Base-by-base conservation (phyloP, 2,113 vertebrate genomes). In the Anseranas semipalmata region DNA sequence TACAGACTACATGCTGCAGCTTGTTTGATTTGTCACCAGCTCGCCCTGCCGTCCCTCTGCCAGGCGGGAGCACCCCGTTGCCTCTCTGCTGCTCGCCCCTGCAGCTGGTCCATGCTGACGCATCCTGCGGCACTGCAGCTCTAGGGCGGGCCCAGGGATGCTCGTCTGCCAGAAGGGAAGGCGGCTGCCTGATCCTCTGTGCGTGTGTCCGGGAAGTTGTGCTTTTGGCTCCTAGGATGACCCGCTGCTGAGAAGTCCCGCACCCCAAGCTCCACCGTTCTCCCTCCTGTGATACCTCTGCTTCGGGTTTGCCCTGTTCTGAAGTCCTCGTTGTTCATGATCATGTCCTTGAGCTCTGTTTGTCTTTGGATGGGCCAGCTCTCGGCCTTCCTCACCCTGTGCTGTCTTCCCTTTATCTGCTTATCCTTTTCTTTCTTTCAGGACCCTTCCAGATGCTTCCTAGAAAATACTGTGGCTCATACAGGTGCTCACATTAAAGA, bases 221-320 rank as follows among this genome's bases (percentile, higher is more conserved):
- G 22, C 59, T 52, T 4, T 22, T n/a, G 35, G 17, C 67, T 35
- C 30, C 52, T 12, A 2, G 20, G 45, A 1, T 32, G 55, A 30
- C 24, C 45, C 8, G 17, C 8, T 37, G 17, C 46, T 55, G 74
- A 45, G 27, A 37, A 33, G 58, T 33, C 48, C 27, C 66, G 39
- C 10, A 2, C 8, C 17, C 25, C 37, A 1, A 3, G 22, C 33
- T 39, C 39, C 18, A 22, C 48, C 9, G 0, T 15, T 17, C 56
- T 24, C 33, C 65, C 19, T 41, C 59, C 27, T 33, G 33, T 10
- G 30, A 24, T 24, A 22, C 63, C 32, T 33, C 66, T 48, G n/a
- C 56, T 11, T 35, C 27, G 74, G 33, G 21, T 46, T 63, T 7
- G 4, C 55, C 12, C 7, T 73, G 15, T 27, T 65, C 67, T 25